Evolutionary conservation across 2,888 invertebrate genomes (phyloP), one percentile per base, ranked within the genome.

Genomic region (Cecidostiba fungosa): DNA sequence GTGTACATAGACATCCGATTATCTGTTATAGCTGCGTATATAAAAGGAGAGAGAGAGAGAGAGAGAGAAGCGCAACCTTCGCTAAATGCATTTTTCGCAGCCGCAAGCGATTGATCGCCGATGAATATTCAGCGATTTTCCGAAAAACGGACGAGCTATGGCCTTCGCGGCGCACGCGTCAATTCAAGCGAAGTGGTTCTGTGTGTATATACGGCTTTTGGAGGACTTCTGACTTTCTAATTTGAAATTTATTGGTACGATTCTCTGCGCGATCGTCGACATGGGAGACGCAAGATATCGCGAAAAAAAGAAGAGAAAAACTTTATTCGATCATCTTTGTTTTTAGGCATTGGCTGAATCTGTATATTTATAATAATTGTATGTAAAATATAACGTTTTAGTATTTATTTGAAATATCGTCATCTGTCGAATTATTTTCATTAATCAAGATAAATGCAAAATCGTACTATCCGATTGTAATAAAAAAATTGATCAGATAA

Each of bases 101-200:
- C 10, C 36, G 59, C 39, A 29, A 26, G n/a, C 29, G 23, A n/a
- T 26, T 4, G 59, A 43, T 14, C 10, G 50, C 1, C 1, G 3
- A 47, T 77, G 47, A 69, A 77, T 69, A 72, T 77, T 81, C 62
- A 76, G 62, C 32, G n/a, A 59, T 86, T 84, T 84, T 78, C 54
- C 80, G 62, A 76, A 78, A 85, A 82, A 73, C 8, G 5, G 10
- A 26, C 47, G 29, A 2, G 43, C 12, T 14, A 8, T 47, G 69
- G 14, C 77, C 77, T 70, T 72, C 59, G 72, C 47, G 4, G 10
- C 0, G 19, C 19, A 19, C 5, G 74, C 76, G 54, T 23, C 1
- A n/a, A n/a, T 72, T 4, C 12, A 14, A 36, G n/a, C 47, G 50
- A 26, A 50, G 50, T 29, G 6, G n/a, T 14, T 50, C n/a, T 39